Percentiles rank a stretch among this genome's conserved stretches.
phyloP scores from a whole-genome alignment of 2,888 invertebrate species.

The Capitulum mitella region DNA sequence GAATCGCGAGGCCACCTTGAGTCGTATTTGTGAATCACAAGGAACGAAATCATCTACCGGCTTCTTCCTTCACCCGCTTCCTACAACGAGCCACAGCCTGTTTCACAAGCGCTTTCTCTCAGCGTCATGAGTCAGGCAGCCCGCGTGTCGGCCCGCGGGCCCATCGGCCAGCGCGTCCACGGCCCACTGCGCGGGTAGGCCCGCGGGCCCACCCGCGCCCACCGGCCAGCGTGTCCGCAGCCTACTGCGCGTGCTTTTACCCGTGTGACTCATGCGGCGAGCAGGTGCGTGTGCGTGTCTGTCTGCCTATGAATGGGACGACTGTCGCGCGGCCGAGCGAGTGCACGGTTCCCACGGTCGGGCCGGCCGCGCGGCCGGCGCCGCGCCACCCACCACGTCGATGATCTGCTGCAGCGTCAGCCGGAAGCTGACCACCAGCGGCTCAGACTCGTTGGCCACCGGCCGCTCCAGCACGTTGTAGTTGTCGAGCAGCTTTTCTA shows the following conservation, averaged over 20 bases:
- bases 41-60: too few relatives aligned
- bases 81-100: too few relatives aligned
- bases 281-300: slow-evolving; percentile 4
- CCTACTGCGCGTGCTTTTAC: too few relatives aligned
- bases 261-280: too few relatives aligned
- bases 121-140: too few relatives aligned
- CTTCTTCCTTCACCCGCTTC: too few relatives aligned
- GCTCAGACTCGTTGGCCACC: slow-evolving; percentile 92
- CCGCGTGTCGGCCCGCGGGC: too few relatives aligned
- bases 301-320: background rate
- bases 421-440: slow-evolving; percentile 89
- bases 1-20: too few relatives aligned
- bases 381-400: slow-evolving; percentile 83
- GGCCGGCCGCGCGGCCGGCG: background rate
- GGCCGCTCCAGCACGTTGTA: slow-evolving; percentile 86
- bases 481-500: slow-evolving; percentile 66
- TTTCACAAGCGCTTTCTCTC: too few relatives aligned
- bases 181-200: too few relatives aligned
- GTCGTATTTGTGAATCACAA: too few relatives aligned
- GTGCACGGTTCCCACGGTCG: background rate
- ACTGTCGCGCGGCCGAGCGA: background rate
- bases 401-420: slow-evolving; percentile 96
- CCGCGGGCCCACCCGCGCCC: too few relatives aligned
- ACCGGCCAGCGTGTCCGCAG: background rate
- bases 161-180: background rate